Conservation (phyloP, 2,797 vertebrate species). For the Falco columbarius region DNA sequence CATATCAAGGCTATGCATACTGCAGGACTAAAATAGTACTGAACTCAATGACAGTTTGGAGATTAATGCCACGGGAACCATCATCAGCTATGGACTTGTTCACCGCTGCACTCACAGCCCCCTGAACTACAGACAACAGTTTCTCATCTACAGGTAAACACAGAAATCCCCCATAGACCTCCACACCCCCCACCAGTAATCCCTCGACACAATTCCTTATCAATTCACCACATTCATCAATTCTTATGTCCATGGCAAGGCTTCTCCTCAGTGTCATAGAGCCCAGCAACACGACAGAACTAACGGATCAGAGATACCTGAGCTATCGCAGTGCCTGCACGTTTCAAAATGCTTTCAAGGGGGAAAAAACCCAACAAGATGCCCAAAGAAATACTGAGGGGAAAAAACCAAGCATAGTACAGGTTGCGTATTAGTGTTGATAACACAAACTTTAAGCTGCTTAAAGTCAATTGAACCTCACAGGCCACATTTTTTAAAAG, state of each 20-base stretch:
- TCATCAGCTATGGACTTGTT: neutral
- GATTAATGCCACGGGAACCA: neutral
- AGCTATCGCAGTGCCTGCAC: neutral
- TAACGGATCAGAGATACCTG: neutral
- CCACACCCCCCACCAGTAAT: neutral
- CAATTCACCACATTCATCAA: neutral
- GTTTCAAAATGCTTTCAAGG: neutral
- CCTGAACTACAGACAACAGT: neutral
- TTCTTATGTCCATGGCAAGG: neutral
- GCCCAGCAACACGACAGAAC: neutral
- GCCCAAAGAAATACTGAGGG: neutral
- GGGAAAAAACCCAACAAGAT: neutral
- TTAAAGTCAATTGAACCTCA: neutral
- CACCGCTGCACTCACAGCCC: neutral
- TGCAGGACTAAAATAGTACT: neutral
- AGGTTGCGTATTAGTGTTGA: neutral
- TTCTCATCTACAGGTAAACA: neutral
- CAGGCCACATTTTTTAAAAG: neutral
- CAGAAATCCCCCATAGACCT: neutral
- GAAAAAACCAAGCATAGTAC: neutral
- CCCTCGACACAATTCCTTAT: neutral
- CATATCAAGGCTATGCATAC: neutral
- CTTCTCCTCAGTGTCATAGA: neutral
- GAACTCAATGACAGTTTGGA: neutral
- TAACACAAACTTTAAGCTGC: neutral